Evolutionary conservation across 2,888 invertebrate species (phyloP), one percentile per base, ranked within the genome.

Genomic region (Ptychoptera albimana): DNA sequence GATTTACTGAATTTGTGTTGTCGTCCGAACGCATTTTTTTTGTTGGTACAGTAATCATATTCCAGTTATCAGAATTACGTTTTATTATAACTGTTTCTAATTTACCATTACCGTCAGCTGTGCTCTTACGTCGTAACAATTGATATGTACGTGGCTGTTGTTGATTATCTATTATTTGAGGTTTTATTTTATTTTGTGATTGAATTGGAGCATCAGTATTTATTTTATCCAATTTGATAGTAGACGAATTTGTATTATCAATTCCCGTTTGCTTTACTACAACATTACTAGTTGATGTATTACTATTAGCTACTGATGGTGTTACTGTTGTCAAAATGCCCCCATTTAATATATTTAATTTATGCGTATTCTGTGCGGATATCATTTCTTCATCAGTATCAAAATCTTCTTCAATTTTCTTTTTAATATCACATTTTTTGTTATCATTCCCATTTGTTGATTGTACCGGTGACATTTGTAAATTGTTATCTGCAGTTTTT

Each of bases 401-500:
- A 7, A 23, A 23, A 23, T 23, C 23, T 23, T 23, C 23, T 23
- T 23, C 23, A 23, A 23, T 23, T 23, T 23, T 23, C 7, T 23
- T 23, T 23, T 23, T 23, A 23, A 23, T 23, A 23, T 23, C 23
- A 23, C 23, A 23, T 23, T 23, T 23, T 23, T 23, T 23, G 23
- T 23, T 23, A 23, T 23, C 23, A 23, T 23, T 23, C 7, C n/a
- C 32, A 32, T 32, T n/a, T 32, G 32, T 32, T 8, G 9, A 11
- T 10, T 34, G 16, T 35, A 42, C 34, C 11, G 42, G 42, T 23
- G 42, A 42, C 11, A 64, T 62, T 5, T 64, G 64, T 41, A 64
- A 50, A 51, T 61, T 55, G 49, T 64, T 64, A 23, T 58, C 64
- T 1, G 63, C 60, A 0, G 64, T 64, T 50, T 64, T 64, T 8